Evolutionary conservation across 2,888 invertebrate species (phyloP).

Genomic region (Phengaris alcon): DNA sequence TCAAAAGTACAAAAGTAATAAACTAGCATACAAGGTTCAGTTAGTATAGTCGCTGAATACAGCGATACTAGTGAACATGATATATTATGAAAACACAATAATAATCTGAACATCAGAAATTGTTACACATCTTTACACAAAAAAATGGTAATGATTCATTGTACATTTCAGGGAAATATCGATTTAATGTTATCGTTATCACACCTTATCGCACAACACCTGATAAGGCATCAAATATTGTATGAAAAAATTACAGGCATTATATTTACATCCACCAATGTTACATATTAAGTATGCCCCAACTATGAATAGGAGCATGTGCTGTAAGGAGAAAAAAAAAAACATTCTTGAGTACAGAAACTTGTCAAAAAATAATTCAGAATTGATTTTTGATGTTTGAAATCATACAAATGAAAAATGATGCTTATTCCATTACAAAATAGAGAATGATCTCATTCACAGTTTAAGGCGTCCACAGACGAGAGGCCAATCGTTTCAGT

Average conservation of each 20-base stretch:
- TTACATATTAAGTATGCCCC: too few species aligned
- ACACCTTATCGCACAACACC: constrained; percentile 37
- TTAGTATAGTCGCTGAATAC: background rate
- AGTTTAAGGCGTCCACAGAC: too few species aligned
- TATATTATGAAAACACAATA: background rate
- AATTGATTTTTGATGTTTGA: too few species aligned
- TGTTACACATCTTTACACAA: background rate
- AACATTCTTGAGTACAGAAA: too few species aligned
- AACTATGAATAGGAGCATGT: too few species aligned
- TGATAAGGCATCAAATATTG: constrained; percentile 37
- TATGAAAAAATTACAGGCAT: background rate
- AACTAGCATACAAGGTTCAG: background rate
- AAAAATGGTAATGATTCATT: background rate
- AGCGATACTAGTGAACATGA: background rate
- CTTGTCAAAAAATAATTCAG: too few species aligned
- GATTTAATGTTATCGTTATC: constrained; percentile 48
- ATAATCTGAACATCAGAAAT: background rate
- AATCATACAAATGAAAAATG: too few species aligned
- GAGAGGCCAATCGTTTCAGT: too few species aligned
- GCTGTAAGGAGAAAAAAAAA: too few species aligned
- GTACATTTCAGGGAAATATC: constrained; percentile 42
- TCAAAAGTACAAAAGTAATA: background rate
- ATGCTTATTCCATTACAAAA: too few species aligned
- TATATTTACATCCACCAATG: background rate
- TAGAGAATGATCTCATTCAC: too few species aligned